Conservation (phyloP, 2,888 invertebrate genomes). For the Ornithoptera alexandrae region DNA sequence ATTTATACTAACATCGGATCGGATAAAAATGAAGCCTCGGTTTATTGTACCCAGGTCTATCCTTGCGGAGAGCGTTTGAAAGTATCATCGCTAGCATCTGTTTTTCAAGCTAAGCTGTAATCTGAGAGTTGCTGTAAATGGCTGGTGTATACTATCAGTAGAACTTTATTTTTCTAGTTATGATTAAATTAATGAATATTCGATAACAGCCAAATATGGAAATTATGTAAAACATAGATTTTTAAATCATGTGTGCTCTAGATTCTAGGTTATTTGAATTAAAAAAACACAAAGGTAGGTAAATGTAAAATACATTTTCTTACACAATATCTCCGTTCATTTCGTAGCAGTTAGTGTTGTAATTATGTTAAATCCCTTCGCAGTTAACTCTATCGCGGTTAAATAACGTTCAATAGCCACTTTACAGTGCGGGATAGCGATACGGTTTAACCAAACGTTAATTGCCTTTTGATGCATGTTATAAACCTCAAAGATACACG, state of each 20-base stretch:
- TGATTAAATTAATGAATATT: no score
- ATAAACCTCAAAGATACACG: slow-evolving; percentile 11
- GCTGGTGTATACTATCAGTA: no score
- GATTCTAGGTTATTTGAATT: no score
- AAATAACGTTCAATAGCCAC: slow-evolving; percentile 2
- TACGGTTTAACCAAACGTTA: slow-evolving; percentile 15
- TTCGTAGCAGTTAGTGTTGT: neutral
- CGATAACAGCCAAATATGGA: no score
- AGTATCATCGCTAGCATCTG: no score
- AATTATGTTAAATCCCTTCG: neutral
- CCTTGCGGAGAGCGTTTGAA: neutral
- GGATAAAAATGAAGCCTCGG: neutral
- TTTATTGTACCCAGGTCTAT: neutral
- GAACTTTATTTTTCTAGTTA: no score
- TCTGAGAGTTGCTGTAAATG: no score
- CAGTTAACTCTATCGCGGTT: neutral
- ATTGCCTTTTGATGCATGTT: slow-evolving; percentile 14
- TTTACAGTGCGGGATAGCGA: slow-evolving; percentile 11
- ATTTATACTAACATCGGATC: neutral
- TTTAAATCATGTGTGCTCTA: no score
- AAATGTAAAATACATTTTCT: neutral
- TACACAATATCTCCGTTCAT: neutral
- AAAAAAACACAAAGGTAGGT: no score
- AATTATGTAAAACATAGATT: no score
- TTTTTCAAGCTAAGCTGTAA: no score